Percentiles rank a stretch among this genome's conserved stretches.
Evolutionary conservation across 2,797 vertebrate species (phyloP).

Genomic region (Paedocypris micromegethes): DNA sequence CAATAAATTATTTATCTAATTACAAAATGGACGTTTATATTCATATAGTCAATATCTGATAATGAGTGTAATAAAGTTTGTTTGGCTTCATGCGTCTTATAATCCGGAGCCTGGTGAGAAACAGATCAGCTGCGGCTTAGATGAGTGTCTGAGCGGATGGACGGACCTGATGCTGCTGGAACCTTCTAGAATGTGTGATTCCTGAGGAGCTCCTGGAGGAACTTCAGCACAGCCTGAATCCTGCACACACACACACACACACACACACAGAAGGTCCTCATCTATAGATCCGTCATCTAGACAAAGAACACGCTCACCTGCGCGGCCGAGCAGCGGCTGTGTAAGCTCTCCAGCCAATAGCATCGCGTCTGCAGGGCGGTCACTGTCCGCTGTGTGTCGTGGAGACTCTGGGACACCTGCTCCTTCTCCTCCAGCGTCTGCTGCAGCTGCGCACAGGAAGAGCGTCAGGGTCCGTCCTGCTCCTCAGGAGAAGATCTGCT

Average conservation of each 20-base stretch:
- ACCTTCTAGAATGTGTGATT: slow-evolving; percentile 68
- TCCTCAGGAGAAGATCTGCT: background rate
- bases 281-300: background rate
- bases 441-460: slow-evolving; percentile 60
- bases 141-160: slow-evolving; percentile 3
- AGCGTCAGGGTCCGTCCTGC: background rate
- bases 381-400: slow-evolving; percentile 71
- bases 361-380: slow-evolving; percentile 72
- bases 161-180: slow-evolving; percentile 72
- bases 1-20: no score
- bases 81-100: no score
- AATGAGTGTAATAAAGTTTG: no score
- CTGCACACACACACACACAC: slow-evolving; percentile 55
- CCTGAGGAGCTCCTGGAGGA: slow-evolving; percentile 81
- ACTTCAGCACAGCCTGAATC: slow-evolving; percentile 66
- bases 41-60: no score
- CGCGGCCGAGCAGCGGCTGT: slow-evolving; percentile 41
- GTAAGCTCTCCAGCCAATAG: slow-evolving; percentile 68
- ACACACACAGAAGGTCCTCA: background rate
- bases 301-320: slow-evolving; percentile 52
- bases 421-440: slow-evolving; percentile 76
- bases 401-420: slow-evolving; percentile 69
- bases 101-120: no score
- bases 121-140: no score
- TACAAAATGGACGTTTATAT: no score